Base-by-base conservation (phyloP, 2,888 invertebrate species). In the Chironomus riparius region DNA sequence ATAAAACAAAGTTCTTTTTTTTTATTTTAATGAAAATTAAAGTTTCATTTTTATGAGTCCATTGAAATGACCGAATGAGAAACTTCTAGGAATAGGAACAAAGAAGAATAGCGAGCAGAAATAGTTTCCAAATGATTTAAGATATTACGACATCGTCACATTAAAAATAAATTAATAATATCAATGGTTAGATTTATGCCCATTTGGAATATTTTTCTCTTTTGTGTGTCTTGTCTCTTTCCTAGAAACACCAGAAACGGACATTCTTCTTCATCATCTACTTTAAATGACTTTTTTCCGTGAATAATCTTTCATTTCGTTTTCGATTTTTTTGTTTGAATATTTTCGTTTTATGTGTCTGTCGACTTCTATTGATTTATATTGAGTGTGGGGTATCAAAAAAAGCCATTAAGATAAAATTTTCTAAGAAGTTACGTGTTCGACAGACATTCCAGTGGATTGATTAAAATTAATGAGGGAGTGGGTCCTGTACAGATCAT, bases 211-310 rank as follows among this genome's bases (percentile, higher is more conserved):
- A 28, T 28, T 28, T 28, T 4, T 38, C 38, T 38, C 2, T 38
- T 38, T 38, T 38, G 38, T 38, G 38, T 47, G 13, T 13, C 15
- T 21, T 48, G 18, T 15, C 21, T 50, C 56, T 7, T 61, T 62
- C 61, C 21, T 28, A 38, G 72, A 72, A 71, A n/a, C 18, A 38
- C 48, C 38, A 38, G 38, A 38, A 15, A 38, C 72, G 72, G 72
- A 72, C 72, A 72, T 72, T 61, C 72, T 50, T 24, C 72, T 72
- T 61, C 72, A 72, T 72, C 72, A 62, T 72, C 72, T 62, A 72
- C 38, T 72, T 72, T 72, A 72, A 72, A 72, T 72, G 72, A 72
- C 72, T 72, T 72, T 72, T 72, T 72, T 68, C 21, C 47, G 6
- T 68, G 15, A 47, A 47, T 21, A 70, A 56, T 56, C 18, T 56